Conservation (phyloP, 2,113 vertebrate genomes). For the Tangachromis dhanisi region DNA sequence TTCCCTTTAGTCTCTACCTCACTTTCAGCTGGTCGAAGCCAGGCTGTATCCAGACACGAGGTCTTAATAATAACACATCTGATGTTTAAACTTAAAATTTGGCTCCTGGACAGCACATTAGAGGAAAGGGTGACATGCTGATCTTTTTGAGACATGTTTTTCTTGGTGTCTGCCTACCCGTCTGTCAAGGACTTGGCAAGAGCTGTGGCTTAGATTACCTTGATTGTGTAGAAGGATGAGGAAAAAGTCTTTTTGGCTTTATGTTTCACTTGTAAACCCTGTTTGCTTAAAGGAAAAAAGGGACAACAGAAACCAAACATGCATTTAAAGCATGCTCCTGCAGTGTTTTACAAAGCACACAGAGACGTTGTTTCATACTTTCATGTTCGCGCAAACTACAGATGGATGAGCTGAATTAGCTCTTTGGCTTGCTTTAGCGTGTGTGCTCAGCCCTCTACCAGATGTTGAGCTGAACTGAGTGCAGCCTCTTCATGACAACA, state of each 20-base stretch:
- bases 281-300: background rate
- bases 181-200: background rate
- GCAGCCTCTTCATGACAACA: background rate
- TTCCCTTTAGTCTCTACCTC: background rate
- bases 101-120: background rate
- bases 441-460: background rate
- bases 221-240: background rate
- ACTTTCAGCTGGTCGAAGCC: background rate
- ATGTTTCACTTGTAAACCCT: background rate
- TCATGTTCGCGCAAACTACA: background rate
- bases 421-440: background rate
- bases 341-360: background rate
- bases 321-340: background rate
- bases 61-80: background rate
- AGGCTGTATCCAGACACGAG: constrained; percentile 1
- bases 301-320: background rate
- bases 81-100: background rate
- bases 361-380: background rate
- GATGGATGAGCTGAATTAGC: background rate
- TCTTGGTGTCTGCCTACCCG: background rate
- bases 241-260: background rate
- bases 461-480: background rate
- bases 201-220: background rate
- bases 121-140: background rate
- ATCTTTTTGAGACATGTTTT: background rate